Conservation (phyloP, 2,888 invertebrate species). For the Calliopum simillimum region DNA sequence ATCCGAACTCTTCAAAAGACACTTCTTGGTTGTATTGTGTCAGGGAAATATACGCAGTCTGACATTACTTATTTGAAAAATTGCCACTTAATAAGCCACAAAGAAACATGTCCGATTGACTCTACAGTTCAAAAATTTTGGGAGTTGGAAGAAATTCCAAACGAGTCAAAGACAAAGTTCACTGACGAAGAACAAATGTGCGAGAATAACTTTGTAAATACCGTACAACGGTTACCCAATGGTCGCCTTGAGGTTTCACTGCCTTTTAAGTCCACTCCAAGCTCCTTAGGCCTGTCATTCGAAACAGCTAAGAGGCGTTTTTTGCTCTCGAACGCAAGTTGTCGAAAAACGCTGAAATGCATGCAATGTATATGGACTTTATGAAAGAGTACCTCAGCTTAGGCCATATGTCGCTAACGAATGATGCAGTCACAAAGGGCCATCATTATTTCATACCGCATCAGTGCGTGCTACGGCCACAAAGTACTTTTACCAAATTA, state of each 20-base stretch:
- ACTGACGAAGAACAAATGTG: too few species aligned
- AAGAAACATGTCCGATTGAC: too few species aligned
- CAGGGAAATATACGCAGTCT: too few species aligned
- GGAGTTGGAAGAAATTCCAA: too few species aligned
- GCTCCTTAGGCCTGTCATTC: not conserved
- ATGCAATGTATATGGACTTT: not conserved
- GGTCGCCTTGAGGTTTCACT: not conserved
- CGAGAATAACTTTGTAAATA: too few species aligned
- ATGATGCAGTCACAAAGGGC: not conserved
- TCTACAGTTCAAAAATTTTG: too few species aligned
- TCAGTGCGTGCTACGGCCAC: not conserved
- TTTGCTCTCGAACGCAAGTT: not conserved
- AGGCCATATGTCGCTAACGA: not conserved
- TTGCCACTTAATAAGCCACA: too few species aligned
- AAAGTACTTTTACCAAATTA: constrained; percentile 1
- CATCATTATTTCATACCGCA: constrained; percentile 12
- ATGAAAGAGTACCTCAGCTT: constrained; percentile 11
- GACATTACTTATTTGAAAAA: too few species aligned
- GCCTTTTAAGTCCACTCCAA: not conserved
- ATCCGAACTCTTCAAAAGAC: too few species aligned
- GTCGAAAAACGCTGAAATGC: not conserved
- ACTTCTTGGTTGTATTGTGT: too few species aligned
- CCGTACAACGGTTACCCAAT: too few species aligned
- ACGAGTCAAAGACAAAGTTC: too few species aligned
- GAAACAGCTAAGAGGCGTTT: constrained; percentile 9